phyloP scores from a whole-genome alignment of 92 coral and sea anemone species.

The Zoanthus solanderi region DNA sequence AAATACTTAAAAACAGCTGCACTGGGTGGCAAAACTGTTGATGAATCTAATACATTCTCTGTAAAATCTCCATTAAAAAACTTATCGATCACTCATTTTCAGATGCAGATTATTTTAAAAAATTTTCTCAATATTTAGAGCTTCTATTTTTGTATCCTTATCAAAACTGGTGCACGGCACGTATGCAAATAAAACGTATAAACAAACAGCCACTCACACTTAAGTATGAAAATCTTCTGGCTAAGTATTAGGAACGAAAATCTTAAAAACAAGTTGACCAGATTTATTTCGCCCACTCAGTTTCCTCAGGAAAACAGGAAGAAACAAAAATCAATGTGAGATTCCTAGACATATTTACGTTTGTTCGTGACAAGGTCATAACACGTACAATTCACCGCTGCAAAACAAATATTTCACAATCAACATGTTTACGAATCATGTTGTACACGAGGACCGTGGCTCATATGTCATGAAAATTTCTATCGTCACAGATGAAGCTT shows the following conservation, averaged over 20 bases:
- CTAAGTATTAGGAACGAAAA: neutral
- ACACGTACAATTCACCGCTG: neutral
- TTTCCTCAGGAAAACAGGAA: neutral
- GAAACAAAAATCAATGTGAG: neutral
- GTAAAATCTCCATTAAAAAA: too few relatives aligned
- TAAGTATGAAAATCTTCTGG: neutral
- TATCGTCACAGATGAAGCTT: neutral
- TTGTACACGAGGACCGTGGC: neutral
- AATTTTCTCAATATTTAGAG: too few relatives aligned
- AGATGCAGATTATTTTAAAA: too few relatives aligned
- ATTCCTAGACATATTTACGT: conserved; percentile 3
- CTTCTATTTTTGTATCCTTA: too few relatives aligned
- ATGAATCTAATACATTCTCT: too few relatives aligned
- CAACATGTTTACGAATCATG: neutral
- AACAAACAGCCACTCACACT: neutral
- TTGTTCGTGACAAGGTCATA: neutral
- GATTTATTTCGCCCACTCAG: neutral
- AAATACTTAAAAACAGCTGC: too few relatives aligned
- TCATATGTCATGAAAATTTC: neutral
- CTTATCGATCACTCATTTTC: too few relatives aligned
- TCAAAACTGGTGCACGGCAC: too few relatives aligned
- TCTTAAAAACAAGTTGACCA: neutral
- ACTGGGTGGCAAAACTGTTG: too few relatives aligned
- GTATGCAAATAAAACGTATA: too few relatives aligned
- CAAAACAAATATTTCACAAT: neutral